Evolutionary conservation across 2,797 vertebrate species (phyloP), one percentile per base, ranked within the genome.

Genomic region (Amphiprion clarkii): DNA sequence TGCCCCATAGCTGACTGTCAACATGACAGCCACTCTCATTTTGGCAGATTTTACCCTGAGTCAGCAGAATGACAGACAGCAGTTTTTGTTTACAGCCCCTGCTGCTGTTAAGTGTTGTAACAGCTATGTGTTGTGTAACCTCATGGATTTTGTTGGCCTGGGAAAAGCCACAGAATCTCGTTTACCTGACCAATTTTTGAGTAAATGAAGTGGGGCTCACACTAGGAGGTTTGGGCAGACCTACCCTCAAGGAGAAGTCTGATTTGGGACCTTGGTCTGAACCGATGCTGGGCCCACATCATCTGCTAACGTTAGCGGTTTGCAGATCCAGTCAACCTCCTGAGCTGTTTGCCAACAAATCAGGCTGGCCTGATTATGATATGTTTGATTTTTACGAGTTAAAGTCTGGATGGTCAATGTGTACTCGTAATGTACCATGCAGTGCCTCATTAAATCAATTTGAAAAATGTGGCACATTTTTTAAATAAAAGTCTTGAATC

Each of bases 51-150:
- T 82, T 62, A 58, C 40, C 36, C 31, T 55, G 78, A 81, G 56
- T 92, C 86, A 89, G 87, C 87, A 87, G 6, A 85, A 81, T 57
- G 79, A 62, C 49, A 83, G 62, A 77, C 40, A 79, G 48, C 66
- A 33, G 40, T 61, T 55, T 75, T 51, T 84, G 52, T 87, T 87
- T 81, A 83, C 42, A 56, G 77, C 81, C 58, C 76, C 67, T 82
- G 65, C 53, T 85, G 49, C 76, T 83, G 72, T 78, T 81, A 73
- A 88, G 72, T 71, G 52, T 62, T 74, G 70, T 78, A 85, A 78
- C 78, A 87, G 85, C 80, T 36, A 53, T 71, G 58, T 54, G 80
- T 83, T 84, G 82, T 89, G 71, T 67, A 87, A 83, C 84, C 13
- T 74, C 70, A 56, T 76, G 49, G 29, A 21, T 64, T 77, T 54